These are phyloP conservation scores for Agapostemon virescens DNA, from an alignment of 2,888 invertebrate genomes.

Conservation along the genomic window DNA sequence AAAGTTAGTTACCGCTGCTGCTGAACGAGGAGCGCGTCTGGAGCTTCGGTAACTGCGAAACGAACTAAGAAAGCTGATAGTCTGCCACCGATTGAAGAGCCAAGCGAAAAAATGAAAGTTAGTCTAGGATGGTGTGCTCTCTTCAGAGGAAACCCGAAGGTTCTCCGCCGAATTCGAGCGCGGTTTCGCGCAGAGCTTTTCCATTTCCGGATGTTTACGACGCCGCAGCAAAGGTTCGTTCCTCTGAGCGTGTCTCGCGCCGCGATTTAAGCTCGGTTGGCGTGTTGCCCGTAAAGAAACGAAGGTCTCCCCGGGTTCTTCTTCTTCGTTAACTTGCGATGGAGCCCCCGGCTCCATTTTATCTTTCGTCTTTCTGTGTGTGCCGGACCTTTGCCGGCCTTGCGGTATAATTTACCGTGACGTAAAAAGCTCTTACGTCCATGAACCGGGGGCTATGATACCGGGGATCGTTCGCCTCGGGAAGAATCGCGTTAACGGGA, in stretches of 20 bases:
- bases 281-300: slow-evolving; percentile 37
- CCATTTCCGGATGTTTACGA: slow-evolving; percentile 14
- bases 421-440: slow-evolving; percentile 35
- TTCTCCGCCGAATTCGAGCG: too few species aligned
- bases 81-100: too few species aligned
- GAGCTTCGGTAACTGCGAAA: too few species aligned
- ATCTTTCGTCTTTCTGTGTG: slow-evolving; percentile 27
- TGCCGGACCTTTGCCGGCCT: slow-evolving; percentile 35
- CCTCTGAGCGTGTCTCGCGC: background rate
- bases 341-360: slow-evolving; percentile 19
- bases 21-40: too few species aligned
- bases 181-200: background rate
- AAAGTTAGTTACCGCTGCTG: too few species aligned
- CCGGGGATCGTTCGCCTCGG: background rate
- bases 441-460: slow-evolving; percentile 26
- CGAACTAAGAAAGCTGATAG: too few species aligned
- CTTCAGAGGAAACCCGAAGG: too few species aligned
- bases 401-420: slow-evolving; percentile 36
- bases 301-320: slow-evolving; percentile 1
- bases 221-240: background rate
- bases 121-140: too few species aligned
- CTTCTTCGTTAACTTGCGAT: slow-evolving; percentile 41
- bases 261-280: slow-evolving; percentile 47
- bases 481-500: slow-evolving; percentile 18
- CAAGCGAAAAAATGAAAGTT: too few species aligned